These are phyloP conservation scores for Scarus forsteni DNA, from an alignment of 2,797 vertebrate species.

Conservation along the genomic window DNA sequence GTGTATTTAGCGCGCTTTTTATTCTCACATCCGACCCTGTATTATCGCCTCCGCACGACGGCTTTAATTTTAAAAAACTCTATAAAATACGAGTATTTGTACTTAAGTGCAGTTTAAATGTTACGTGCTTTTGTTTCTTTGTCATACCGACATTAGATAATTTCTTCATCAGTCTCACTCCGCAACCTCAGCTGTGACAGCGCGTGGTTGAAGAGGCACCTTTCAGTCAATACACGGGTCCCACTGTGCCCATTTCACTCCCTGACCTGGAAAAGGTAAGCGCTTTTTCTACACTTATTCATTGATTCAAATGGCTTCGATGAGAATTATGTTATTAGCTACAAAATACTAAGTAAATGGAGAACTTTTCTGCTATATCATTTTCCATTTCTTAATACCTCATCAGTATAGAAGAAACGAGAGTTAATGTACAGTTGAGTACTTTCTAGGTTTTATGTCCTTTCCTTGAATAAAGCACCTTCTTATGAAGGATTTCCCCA, in stretches of 20 bases:
- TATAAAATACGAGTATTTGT: slow-evolving; percentile 4
- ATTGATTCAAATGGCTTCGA: background rate
- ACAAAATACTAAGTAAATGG: background rate
- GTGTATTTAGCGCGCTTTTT: slow-evolving; percentile 27
- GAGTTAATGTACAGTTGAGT: background rate
- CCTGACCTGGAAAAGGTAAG: slow-evolving; percentile 68
- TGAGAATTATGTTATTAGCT: background rate
- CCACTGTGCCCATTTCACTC: slow-evolving; percentile 25
- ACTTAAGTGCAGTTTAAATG: slow-evolving; percentile 4
- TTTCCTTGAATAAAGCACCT: slow-evolving; percentile 17
- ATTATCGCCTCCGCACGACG: slow-evolving; percentile 23
- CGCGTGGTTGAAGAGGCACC: slow-evolving; percentile 39
- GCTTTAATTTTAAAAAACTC: slow-evolving; percentile 18
- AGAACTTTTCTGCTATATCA: slow-evolving; percentile 7
- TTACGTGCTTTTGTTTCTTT: slow-evolving; percentile 3
- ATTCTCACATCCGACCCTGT: slow-evolving; percentile 54
- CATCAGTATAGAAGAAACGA: background rate
- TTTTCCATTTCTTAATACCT: background rate
- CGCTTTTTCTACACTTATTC: background rate
- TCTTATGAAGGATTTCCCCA: slow-evolving; percentile 39
- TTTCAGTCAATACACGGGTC: slow-evolving; percentile 38
- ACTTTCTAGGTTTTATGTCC: slow-evolving; percentile 13
- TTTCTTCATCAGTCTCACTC: slow-evolving; percentile 41
- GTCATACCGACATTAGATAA: slow-evolving; percentile 8
- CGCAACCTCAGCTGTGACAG: slow-evolving; percentile 27